Evolutionary conservation across 2,888 invertebrate species (phyloP).

Genomic region (Eupithecia insigniata): DNA sequence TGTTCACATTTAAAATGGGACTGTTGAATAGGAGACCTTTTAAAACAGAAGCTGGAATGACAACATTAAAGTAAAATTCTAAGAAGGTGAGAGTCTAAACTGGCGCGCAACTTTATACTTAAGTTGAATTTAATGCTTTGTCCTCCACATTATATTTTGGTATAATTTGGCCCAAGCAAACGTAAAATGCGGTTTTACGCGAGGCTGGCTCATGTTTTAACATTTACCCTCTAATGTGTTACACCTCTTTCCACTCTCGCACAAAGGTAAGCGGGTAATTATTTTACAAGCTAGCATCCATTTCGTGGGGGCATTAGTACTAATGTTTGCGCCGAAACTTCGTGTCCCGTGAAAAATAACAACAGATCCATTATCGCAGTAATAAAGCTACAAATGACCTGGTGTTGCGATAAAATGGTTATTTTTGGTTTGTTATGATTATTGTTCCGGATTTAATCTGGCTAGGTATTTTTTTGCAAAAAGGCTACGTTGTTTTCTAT

Average conservation of each 20-base stretch:
- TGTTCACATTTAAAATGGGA: no score
- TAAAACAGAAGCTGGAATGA: no score
- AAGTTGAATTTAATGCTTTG: constrained; percentile 4
- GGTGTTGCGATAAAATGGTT: constrained; percentile 50
- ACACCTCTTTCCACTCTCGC: constrained; percentile 53
- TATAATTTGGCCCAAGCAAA: constrained; percentile 38
- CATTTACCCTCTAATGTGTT: constrained; percentile 47
- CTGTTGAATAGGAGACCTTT: no score
- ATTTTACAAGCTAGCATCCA: constrained; percentile 58
- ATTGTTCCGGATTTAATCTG: constrained; percentile 39
- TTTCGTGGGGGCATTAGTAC: constrained; percentile 63
- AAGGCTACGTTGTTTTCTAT: neutral
- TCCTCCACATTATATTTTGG: constrained; percentile 20
- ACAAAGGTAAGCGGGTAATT: constrained; percentile 63
- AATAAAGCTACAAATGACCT: constrained; percentile 59
- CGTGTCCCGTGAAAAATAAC: constrained; percentile 66
- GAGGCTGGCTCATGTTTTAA: constrained; percentile 43
- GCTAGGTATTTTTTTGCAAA: neutral
- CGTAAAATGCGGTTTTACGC: constrained; percentile 39
- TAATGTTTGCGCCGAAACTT: constrained; percentile 66
- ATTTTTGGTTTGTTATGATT: constrained; percentile 50
- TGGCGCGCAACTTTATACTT: neutral
- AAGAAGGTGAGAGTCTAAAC: neutral
- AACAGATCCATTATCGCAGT: constrained; percentile 63
- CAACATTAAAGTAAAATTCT: no score